Conservation (phyloP, 2,113 vertebrate species). For the Lepisosteus oculatus region DNA sequence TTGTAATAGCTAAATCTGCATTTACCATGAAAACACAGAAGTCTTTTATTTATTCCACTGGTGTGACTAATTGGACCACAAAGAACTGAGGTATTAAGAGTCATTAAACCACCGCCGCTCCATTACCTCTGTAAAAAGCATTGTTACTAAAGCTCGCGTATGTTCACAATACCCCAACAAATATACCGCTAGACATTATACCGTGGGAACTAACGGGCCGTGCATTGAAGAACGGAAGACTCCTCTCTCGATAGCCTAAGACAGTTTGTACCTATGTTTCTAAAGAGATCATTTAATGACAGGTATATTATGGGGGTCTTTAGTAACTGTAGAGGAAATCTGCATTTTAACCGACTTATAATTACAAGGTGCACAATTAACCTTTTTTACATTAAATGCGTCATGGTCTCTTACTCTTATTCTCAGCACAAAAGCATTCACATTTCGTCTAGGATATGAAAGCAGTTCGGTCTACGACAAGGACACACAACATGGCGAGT, state of each 20-base stretch:
- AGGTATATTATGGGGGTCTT: no score
- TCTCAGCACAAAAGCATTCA: not conserved
- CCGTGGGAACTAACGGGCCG: conserved; percentile 13
- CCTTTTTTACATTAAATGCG: not conserved
- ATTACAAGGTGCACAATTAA: no score
- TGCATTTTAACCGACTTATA: no score
- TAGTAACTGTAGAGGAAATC: no score
- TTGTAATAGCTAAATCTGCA: conserved; percentile 4
- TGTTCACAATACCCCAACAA: not conserved
- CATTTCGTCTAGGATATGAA: not conserved
- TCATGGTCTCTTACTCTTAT: not conserved
- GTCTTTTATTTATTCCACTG: conserved; percentile 15
- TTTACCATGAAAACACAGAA: not conserved
- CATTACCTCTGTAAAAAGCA: conserved; percentile 10
- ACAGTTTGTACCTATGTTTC: no score
- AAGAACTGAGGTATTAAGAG: not conserved
- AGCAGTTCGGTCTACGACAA: conserved; percentile 15
- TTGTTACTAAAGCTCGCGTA: conserved; percentile 4
- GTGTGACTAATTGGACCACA: conserved; percentile 12
- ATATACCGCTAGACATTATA: conserved; percentile 1
- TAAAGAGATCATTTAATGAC: no score
- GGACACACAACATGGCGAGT: conserved; percentile 17
- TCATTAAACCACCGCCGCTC: conserved; percentile 6
- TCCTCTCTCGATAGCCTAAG: not conserved
- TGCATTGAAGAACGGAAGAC: not conserved